Evolutionary conservation across 2,113 vertebrate genomes (phyloP), one percentile per base, ranked within the genome.

Genomic region (Henicopernis longicauda): DNA sequence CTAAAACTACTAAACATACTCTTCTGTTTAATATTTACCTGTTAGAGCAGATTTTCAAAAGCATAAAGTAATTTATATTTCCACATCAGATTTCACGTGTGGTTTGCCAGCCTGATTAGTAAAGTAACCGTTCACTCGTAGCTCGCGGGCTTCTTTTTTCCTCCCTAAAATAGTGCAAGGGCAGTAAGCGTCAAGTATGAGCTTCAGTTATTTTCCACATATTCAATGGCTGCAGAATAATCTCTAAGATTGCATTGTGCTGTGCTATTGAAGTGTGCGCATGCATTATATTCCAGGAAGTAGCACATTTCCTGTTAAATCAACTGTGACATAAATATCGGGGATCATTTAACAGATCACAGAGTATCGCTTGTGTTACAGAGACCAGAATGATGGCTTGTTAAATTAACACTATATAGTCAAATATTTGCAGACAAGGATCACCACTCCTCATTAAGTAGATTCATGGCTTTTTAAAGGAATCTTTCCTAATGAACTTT

Each of bases 291-390:
- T 96, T 94, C 89, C 96, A 79, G 94, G 92, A 98, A 96, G 67
- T 94, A 96, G 92, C 78, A 95, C 85, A 97, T 98, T 98, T 97
- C 96, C 96, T 97, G 89, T 97, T 97, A 97, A 98, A 97, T 92
- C 96, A 97, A 69, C 95, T 73, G 50, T 97, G 88, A 86, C 97
- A 95, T 94, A 98, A 98, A 97, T 97, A 98, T 94, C 52, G 78
- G 91, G 89, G 94, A 84, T 97, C 97, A 98, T 97, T 98, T 97
- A 98, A 82, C 96, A 97, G 94, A 96, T 97, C 96, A 97, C 49
- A 96, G 88, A 80, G 82, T 91, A 94, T 66, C 6, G 3, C 59
- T 95, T 97, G 96, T 97, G 91, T 96, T 96, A 27, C 25, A 65
- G 82, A 71, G 83, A 86, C n/a, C 91, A 90, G 63, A 89, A 93